Conservation (phyloP, 37 sponge, comb jelly and placozoan genomes). For the Amphimedon queenslandica region DNA sequence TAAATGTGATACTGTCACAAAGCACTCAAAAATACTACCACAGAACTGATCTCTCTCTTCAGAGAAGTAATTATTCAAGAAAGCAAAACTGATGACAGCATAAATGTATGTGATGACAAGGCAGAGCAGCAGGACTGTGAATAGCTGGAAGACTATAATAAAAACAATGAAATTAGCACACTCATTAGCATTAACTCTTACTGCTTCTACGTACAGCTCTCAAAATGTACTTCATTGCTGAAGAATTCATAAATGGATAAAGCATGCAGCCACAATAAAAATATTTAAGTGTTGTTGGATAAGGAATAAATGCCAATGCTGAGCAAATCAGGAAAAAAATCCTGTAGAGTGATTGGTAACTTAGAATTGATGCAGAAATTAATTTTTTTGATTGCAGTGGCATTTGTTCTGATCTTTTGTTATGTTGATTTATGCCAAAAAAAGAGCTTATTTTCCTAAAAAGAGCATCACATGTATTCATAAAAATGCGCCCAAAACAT, state of each 20-base stretch:
- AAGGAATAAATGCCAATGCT: too few species aligned
- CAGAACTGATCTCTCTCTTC: neutral
- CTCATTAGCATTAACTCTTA: too few species aligned
- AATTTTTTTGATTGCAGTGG: neutral
- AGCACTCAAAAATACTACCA: neutral
- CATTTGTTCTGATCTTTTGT: neutral
- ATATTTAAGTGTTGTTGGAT: neutral
- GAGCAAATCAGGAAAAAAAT: neutral
- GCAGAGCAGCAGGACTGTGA: neutral
- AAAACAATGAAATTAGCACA: too few species aligned
- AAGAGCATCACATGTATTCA: too few species aligned
- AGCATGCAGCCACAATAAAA: neutral
- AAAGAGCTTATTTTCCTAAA: too few species aligned
- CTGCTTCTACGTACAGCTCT: neutral
- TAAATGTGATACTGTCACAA: neutral
- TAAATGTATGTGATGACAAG: neutral
- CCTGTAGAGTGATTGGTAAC: neutral
- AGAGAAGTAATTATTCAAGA: neutral
- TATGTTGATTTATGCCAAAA: neutral
- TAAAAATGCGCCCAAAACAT: too few species aligned
- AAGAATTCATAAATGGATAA: neutral
- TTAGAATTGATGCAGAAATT: neutral
- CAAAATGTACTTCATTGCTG: neutral
- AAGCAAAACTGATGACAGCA: neutral
- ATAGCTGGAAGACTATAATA: neutral